Evolutionary conservation across 2,888 invertebrate genomes (phyloP).

Genomic region (Labia minor): DNA sequence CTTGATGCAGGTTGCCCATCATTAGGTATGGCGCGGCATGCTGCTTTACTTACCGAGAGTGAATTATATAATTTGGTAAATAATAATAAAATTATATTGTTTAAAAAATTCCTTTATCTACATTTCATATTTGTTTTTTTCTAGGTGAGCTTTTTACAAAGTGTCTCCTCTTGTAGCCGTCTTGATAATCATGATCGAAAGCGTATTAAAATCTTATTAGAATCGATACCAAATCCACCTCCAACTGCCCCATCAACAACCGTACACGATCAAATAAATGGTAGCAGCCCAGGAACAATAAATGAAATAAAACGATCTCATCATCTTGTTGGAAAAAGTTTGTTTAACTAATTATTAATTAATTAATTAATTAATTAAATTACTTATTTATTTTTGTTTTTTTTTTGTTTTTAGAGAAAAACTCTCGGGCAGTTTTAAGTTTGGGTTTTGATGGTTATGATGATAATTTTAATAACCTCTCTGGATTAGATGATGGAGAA

Average conservation of each 20-base stretch:
- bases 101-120: neutral
- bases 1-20: slow-evolving; percentile 38
- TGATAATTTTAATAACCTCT: slow-evolving; percentile 15
- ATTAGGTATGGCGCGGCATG: slow-evolving; percentile 50
- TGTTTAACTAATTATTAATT: neutral
- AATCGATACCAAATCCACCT: neutral
- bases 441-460: neutral
- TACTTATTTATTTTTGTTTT: neutral
- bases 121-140: neutral
- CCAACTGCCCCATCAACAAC: neutral
- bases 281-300: neutral
- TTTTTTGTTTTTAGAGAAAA: slow-evolving; percentile 21
- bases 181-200: neutral
- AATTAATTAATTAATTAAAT: neutral
- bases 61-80: slow-evolving; percentile 53
- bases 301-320: neutral
- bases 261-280: neutral
- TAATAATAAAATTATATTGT: too few relatives aligned
- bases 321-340: neutral
- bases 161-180: neutral
- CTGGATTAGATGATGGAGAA: slow-evolving; percentile 22
- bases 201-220: neutral
- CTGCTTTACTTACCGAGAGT: slow-evolving; percentile 54
- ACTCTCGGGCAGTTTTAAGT: slow-evolving; percentile 17
- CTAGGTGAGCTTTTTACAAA: slow-evolving; percentile 5